Evolutionary conservation across 2,113 vertebrate genomes (phyloP).

Genomic region (Chelonoidis abingdonii): DNA sequence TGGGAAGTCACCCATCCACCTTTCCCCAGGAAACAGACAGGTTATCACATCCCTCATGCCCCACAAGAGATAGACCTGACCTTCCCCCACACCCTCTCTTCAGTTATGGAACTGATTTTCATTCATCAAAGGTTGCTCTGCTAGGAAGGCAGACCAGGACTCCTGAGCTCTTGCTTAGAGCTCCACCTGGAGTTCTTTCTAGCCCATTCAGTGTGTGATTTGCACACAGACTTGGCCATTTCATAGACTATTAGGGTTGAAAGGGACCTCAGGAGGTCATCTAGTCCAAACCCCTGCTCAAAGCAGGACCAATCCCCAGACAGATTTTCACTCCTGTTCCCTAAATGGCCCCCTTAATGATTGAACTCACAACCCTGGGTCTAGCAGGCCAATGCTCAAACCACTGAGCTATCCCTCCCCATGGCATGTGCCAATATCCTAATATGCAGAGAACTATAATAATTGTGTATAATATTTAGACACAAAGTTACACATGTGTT

Average conservation of each 20-base stretch:
- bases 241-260: too few species aligned
- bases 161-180: too few species aligned
- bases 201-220: rapidly evolving
- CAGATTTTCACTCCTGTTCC: too few species aligned
- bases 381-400: too few species aligned
- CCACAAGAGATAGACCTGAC: background rate
- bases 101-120: background rate
- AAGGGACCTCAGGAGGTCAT: too few species aligned
- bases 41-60: too few species aligned
- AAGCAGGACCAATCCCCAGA: too few species aligned
- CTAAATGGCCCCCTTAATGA: too few species aligned
- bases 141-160: background rate
- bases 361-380: too few species aligned
- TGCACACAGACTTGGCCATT: background rate
- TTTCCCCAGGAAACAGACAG: background rate
- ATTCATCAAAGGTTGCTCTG: background rate
- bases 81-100: background rate
- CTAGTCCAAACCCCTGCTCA: too few species aligned
- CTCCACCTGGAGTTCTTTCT: background rate
- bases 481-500: rapidly evolving
- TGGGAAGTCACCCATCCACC: background rate
- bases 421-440: rapidly evolving
- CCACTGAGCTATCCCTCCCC: too few species aligned
- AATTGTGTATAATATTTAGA: rapidly evolving
- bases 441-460: rapidly evolving